phyloP scores from a whole-genome alignment of 2,888 invertebrate species.

The Parasteatoda lunata region DNA sequence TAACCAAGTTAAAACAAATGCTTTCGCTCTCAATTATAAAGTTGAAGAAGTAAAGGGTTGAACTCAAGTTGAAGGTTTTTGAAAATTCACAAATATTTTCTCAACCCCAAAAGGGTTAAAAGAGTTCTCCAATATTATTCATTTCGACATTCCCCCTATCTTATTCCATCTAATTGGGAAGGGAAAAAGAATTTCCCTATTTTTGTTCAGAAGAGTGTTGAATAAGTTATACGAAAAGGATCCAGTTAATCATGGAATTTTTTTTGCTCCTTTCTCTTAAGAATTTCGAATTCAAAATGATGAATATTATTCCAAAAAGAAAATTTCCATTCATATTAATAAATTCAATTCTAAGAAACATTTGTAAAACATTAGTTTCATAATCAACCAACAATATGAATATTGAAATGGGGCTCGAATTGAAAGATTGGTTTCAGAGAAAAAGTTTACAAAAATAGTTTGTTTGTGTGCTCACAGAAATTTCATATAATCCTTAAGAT shows the following conservation, averaged over 20 bases:
- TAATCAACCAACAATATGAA: no score
- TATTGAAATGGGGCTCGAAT: no score
- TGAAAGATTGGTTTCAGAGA: no score
- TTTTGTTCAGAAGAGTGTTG: neutral
- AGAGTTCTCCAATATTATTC: neutral
- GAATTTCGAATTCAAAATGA: no score
- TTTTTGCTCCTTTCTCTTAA: no score
- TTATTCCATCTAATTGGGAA: neutral
- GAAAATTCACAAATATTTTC: neutral
- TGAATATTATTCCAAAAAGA: no score
- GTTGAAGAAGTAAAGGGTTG: constrained; percentile 54
- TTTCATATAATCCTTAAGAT: no score
- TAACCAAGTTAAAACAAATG: constrained; percentile 50
- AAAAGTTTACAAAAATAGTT: no score
- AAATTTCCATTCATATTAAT: no score
- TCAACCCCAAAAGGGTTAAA: neutral
- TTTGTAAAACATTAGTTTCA: no score
- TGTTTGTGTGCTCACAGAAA: no score
- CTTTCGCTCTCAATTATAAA: constrained; percentile 47
- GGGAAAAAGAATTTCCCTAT: neutral
- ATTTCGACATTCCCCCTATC: neutral
- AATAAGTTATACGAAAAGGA: neutral
- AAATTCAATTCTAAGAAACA: no score
- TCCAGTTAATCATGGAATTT: neutral
- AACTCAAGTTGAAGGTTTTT: neutral